Percentiles rank a stretch among this genome's conserved stretches.
Conservation (phyloP, 1,140 invertebrate genomes). For the Euschistus heros region DNA sequence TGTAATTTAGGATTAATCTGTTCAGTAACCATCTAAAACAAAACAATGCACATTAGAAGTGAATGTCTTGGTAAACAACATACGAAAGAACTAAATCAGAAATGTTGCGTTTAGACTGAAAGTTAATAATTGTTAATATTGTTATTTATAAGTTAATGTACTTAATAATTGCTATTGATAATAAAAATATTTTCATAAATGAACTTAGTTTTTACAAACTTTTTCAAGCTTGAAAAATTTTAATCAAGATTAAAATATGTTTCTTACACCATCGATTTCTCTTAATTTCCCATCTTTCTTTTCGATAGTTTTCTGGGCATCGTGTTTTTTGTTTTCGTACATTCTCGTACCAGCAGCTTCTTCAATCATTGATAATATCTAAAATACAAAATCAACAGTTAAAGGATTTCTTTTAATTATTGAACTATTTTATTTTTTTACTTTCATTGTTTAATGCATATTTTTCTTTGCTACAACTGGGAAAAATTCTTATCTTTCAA, state of each 20-base stretch:
- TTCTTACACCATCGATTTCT: constrained; percentile 72
- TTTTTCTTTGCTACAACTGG: too few species aligned
- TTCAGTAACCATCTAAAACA: constrained; percentile 64
- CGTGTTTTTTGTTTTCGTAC: constrained; percentile 91
- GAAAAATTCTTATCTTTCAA: too few species aligned
- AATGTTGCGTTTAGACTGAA: too few species aligned
- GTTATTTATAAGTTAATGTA: too few species aligned
- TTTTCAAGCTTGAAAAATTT: background rate
- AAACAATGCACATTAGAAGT: background rate
- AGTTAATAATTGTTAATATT: too few species aligned
- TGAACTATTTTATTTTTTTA: background rate
- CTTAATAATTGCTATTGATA: background rate
- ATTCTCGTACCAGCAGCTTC: constrained; percentile 97
- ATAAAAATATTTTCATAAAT: background rate
- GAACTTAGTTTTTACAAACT: background rate
- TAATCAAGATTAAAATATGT: background rate
- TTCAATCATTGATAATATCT: constrained; percentile 96
- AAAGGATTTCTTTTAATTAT: too few species aligned
- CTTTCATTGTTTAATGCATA: background rate
- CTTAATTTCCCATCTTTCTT: constrained; percentile 87
- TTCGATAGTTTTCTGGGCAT: constrained; percentile 76
- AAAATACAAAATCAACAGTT: constrained; percentile 24
- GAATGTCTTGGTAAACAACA: too few species aligned
- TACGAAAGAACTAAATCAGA: too few species aligned
- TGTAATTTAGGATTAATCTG: constrained; percentile 79